A percentile compares a stretch with the other conserved stretches of the same genome.
These are phyloP conservation scores for Ailuropoda melanoleuca DNA, from an alignment of 2,113 vertebrate species.

Conservation along the genomic window DNA sequence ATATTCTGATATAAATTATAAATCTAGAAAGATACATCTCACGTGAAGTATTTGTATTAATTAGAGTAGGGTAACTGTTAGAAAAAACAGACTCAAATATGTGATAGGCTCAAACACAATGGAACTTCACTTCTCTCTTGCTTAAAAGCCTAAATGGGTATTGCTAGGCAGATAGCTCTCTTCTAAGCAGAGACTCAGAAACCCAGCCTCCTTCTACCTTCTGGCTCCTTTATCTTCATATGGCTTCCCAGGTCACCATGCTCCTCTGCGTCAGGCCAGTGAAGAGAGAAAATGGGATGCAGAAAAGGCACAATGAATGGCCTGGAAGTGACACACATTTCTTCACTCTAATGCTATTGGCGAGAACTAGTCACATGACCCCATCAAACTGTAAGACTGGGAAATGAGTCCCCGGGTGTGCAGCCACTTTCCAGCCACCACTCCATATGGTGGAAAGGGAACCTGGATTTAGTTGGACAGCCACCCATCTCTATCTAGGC, in stretches of 20 bases:
- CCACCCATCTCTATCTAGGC: not conserved
- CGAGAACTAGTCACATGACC: not conserved
- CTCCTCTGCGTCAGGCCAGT: not conserved
- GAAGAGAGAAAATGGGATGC: not conserved
- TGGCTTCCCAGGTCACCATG: not conserved
- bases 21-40: not conserved
- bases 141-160: not conserved
- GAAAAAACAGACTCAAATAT: not conserved
- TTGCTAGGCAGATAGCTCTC: not conserved
- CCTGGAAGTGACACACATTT: not conserved
- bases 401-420: not conserved
- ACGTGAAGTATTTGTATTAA: not conserved
- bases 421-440: not conserved
- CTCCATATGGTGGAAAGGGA: not conserved
- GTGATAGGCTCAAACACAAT: not conserved
- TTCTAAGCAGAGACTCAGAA: not conserved
- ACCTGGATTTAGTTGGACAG: not conserved
- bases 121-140: not conserved
- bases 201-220: not conserved
- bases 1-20: conserved; percentile 33
- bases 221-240: not conserved
- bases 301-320: not conserved
- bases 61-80: not conserved
- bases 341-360: not conserved
- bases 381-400: not conserved